Evolutionary conservation across 2,113 vertebrate genomes (phyloP), one percentile per base, ranked within the genome.

Genomic region (Lepisosteus osseus): DNA sequence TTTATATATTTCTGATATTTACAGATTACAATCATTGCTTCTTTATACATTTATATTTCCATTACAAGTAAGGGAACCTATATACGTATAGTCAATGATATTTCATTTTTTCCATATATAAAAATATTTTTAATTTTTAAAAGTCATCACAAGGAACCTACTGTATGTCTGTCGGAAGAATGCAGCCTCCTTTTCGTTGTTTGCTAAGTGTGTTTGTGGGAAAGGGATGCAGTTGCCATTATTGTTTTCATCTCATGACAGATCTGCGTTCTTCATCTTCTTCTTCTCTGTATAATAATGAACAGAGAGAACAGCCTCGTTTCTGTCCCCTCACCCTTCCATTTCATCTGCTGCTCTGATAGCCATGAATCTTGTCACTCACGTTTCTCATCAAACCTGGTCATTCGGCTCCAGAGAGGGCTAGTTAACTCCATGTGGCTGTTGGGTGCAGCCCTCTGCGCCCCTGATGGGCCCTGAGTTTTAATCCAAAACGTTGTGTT

Each of bases 331-430:
- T 80, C 61, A 68, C 76, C 80, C 76, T 80, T 78, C 83, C 76
- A 77, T 88, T 83, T 82, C 86, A 83, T 90, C 84, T 82, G 85
- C 85, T 82, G 86, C 84, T 88, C 86, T 85, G 79, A 84, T 83
- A 84, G 84, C 89, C 86, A 86, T 91, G 86, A 89, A 89, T 90
- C 89, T 91, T 90, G 91, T 92, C 91, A 92, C 84, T 90, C 86
- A 84, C 83, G 83, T 87, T 92, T 90, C 91, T 88, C 90, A 92
- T 92, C 90, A 90, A 82, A 71, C 79, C 79, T 83, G 83, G 83
- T 81, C 76, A 72, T 17, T 47, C 40, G 68, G 71, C 51, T 82
- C 9, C 74, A 79, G 75, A 14, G 77, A 79, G 79, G 86, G 78
- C 74, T 74, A 72, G 76, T 82, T 78, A 86, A 64, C 62, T 17